Base-by-base conservation (phyloP, 2,888 invertebrate species). In the Philonicus albiceps region DNA sequence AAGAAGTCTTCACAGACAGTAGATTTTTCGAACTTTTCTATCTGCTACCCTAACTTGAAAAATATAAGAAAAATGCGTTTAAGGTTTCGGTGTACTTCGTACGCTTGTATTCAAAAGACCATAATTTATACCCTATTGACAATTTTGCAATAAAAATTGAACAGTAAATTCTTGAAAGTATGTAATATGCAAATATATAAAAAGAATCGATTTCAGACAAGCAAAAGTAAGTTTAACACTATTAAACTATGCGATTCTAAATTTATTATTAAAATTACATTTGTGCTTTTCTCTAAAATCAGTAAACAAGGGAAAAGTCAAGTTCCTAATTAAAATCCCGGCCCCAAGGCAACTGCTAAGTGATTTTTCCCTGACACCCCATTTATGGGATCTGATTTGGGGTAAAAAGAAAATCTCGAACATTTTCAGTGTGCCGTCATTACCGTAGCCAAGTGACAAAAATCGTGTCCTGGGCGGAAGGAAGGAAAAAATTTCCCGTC, bases 281-380 rank as follows among this genome's bases (percentile, higher is more conserved):
- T 27, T 3, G 19, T 19, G 31, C 55, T n/a, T 27, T 27, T 16
- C 27, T 40, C 40, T 5, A 75, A 85, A 37, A 34, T 53, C 19
- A 53, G 53, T 53, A 75, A 85, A 85, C 75, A 85, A 53, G 55
- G 11, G 34, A 53, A 49, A 49, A 75, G 49, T 85, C 75, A 85
- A 85, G 53, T 85, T 75, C 85, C 85, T 85, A 85, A 85, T 85
- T 85, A 85, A 85, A 85, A 85, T 85, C 75, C 85, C 85, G 27
- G 49, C 85, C 85, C 85, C 85, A 34, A 85, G 85, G 85, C 85
- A 85, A 85, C 85, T 43, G 43, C 53, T 53, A 85, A 75, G 73
- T 85, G 75, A 53, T 53, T 75, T 75, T 73, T 31, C 75, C 27
- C 27, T 85, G 27, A 73, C 55, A 40, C 43, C 49, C 64, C 49